Base-by-base conservation (phyloP, 2,113 vertebrate genomes). In the Bos taurus region DNA sequence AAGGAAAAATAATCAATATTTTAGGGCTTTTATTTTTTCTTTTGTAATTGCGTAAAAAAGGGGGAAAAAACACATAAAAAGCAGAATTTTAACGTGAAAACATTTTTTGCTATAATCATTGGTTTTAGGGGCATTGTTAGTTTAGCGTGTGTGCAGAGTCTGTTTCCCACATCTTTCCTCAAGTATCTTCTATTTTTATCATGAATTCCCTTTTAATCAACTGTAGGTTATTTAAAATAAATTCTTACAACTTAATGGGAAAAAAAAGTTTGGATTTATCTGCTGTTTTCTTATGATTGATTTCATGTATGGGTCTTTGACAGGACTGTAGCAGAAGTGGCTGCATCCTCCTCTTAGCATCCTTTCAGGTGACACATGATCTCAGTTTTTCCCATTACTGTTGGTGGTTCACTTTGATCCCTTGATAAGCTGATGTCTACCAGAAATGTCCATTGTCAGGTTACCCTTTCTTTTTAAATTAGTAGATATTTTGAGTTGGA, bases 171-270 rank as follows among this genome's bases (percentile, higher is more conserved):
- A 98, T 99, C 98, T 99, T 98, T 99, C 98, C 99, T 99, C 99
- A 98, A 99, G 99, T 99, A 99, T 99, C 99, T 99, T 99, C 99
- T 99, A 99, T 99, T 99, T 99, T 99, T 99, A 99, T 99, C 99
- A 99, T 99, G 99, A 99, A 99, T 99, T 99, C 99, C 99, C 99
- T 99, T 99, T 99, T 99, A 99, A 99, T 99, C 98, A 98, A 99
- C 98, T 98, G 99, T 99, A 99, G 99, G 99, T 99, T 99, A 99
- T 99, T 99, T 99, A 99, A 99, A 99, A 99, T 99, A 99, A 99
- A 99, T 99, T 98, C 99, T 99, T 99, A 99, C 99, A 99, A 99
- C 98, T 99, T 98, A 99, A 98, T 94, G 94, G 98, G 98, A 98
- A 23, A 71, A 64, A 71, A 23, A 3, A 10, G 33, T 78, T 85